These are phyloP conservation scores for Casuarius casuarius DNA, from an alignment of 2,113 vertebrate species.

Conservation along the genomic window DNA sequence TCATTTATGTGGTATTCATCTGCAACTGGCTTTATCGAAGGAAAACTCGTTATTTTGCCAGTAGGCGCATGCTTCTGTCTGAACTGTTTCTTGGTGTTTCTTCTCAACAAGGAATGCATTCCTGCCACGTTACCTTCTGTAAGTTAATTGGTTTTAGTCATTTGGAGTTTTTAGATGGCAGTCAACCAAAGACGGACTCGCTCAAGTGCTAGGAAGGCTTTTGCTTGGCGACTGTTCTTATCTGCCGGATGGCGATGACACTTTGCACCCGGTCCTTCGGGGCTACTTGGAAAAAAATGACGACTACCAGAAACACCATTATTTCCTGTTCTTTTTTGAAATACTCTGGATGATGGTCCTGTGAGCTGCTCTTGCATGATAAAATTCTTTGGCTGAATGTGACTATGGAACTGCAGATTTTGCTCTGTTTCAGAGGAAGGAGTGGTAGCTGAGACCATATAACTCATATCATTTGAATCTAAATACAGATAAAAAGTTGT, in stretches of 20 bases:
- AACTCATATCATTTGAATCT: neutral
- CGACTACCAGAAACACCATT: neutral
- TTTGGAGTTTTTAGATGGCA: slow-evolving; percentile 35
- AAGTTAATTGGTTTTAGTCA: slow-evolving; percentile 54
- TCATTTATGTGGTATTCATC: slow-evolving; percentile 48
- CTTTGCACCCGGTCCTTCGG: neutral
- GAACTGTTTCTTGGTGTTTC: slow-evolving; percentile 42
- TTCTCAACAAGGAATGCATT: slow-evolving; percentile 35
- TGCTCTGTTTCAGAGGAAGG: neutral
- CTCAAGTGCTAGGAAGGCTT: neutral
- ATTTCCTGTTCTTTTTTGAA: neutral
- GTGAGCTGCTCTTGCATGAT: fast-evolving
- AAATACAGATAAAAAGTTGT: neutral
- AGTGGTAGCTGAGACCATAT: neutral
- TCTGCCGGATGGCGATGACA: neutral
- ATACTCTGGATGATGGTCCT: neutral
- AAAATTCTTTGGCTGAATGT: fast-evolving
- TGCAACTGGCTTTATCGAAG: slow-evolving; percentile 62
- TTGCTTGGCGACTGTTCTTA: slow-evolving; percentile 8
- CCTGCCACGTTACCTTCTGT: slow-evolving; percentile 58
- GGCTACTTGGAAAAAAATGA: neutral
- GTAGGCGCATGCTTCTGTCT: slow-evolving; percentile 26
- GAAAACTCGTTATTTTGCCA: slow-evolving; percentile 58
- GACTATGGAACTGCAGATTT: neutral
- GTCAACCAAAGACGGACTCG: slow-evolving; percentile 12